phyloP scores from a whole-genome alignment of 2,888 invertebrate species.

The Ophion costatus region DNA sequence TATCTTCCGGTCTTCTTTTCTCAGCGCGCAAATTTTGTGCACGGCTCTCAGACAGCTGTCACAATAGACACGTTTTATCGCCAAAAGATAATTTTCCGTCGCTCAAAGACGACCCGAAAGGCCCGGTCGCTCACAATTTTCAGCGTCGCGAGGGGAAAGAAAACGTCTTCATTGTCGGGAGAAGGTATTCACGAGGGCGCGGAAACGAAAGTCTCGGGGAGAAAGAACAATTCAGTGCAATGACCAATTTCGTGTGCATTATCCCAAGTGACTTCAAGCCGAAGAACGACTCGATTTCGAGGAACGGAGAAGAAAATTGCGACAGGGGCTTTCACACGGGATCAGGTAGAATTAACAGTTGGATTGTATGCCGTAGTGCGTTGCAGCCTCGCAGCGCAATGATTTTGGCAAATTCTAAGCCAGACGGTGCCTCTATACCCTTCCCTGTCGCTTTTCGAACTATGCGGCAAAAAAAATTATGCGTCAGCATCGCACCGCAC shows the following conservation, averaged over 20 bases:
- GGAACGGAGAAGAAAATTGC: background rate
- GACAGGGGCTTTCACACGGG: too few species aligned
- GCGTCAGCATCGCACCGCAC: too few species aligned
- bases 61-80: background rate
- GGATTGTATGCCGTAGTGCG: too few species aligned
- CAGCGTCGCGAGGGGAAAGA: background rate
- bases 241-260: slow-evolving; percentile 5
- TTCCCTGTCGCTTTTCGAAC: too few species aligned
- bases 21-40: slow-evolving; percentile 36
- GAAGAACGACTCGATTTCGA: background rate
- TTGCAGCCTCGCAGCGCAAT: too few species aligned
- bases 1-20: background rate
- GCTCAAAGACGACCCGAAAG: background rate
- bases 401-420: too few species aligned
- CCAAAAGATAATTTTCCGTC: background rate
- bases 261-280: background rate
- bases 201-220: background rate
- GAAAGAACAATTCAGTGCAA: background rate
- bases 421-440: too few species aligned
- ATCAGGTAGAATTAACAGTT: background rate
- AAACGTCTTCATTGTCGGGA: background rate
- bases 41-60: slow-evolving; percentile 4
- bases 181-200: background rate
- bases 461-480: too few species aligned
- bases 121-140: background rate